Conservation (phyloP, 2,113 vertebrate genomes). For the Oxyura jamaicensis region DNA sequence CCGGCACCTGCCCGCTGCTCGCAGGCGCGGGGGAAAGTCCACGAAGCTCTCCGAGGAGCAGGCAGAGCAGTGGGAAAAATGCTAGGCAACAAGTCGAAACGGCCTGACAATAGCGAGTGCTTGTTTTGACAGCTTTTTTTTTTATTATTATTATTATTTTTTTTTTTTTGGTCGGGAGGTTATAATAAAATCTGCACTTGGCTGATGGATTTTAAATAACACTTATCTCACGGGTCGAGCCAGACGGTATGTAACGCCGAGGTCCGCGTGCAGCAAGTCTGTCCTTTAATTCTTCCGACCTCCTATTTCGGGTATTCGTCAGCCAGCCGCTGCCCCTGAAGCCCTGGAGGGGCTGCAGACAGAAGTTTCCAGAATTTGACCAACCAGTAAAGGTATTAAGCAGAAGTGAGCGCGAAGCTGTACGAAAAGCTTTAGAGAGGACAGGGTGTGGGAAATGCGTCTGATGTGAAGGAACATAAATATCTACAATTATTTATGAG, state of each 20-base stretch:
- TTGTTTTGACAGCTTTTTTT: not conserved
- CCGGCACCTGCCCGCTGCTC: too few relatives aligned
- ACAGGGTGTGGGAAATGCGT: not conserved
- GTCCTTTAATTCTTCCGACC: not conserved
- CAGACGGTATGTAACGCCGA: not conserved
- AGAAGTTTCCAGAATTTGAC: not conserved
- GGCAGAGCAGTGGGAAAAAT: too few relatives aligned
- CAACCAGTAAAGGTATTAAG: not conserved
- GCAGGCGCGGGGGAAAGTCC: not conserved
- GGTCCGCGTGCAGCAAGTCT: not conserved
- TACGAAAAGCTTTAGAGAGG: not conserved
- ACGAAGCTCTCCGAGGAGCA: accelerated
- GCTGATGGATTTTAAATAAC: conserved; percentile 12
- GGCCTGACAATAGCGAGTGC: not conserved
- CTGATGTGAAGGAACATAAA: not conserved
- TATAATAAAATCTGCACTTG: not conserved
- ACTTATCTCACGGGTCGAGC: conserved; percentile 26
- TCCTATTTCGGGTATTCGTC: not conserved
- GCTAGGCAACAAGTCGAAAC: not conserved
- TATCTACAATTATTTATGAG: not conserved
- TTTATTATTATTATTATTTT: too few relatives aligned
- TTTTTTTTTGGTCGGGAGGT: not conserved
- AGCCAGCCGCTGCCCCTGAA: not conserved
- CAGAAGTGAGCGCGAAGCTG: not conserved
- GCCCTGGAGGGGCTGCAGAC: not conserved